A percentile compares a stretch with the other conserved stretches of the same genome.
phyloP scores from a whole-genome alignment of 2,888 invertebrate genomes.

The Leptogaster cylindrica region DNA sequence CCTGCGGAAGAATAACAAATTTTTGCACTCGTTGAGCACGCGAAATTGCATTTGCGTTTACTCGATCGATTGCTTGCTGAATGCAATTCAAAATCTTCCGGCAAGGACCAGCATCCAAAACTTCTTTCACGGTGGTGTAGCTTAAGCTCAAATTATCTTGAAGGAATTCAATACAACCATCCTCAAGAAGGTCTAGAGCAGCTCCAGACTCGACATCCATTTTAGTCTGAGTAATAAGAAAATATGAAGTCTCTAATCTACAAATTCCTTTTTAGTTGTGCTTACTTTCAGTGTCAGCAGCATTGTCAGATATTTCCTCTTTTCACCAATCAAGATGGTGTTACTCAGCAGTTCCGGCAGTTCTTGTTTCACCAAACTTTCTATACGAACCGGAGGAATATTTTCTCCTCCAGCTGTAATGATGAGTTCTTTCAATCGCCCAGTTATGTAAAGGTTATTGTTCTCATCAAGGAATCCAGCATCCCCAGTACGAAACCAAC shows the following conservation, averaged over 20 bases:
- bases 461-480: conserved; percentile 79
- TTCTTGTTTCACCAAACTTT: conserved; percentile 78
- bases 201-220: conserved; percentile 74
- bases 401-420: conserved; percentile 97
- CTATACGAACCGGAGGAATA: conserved; percentile 85
- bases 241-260: no score
- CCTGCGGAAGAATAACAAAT: conserved; percentile 79
- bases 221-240: conserved; percentile 67
- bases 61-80: conserved; percentile 77
- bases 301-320: conserved; percentile 83
- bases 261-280: no score
- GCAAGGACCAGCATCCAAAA: conserved; percentile 69
- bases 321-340: conserved; percentile 86
- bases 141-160: conserved; percentile 70
- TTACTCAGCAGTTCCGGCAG: conserved; percentile 80
- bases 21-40: conserved; percentile 90
- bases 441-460: conserved; percentile 78
- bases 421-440: conserved; percentile 79
- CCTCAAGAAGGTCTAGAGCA: conserved; percentile 73
- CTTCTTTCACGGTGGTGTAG: conserved; percentile 75
- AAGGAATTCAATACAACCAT: conserved; percentile 74
- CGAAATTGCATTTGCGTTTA: conserved; percentile 80
- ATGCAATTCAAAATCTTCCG: conserved; percentile 75
- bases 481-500: conserved; percentile 91
- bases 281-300: conserved; percentile 85